Percentiles rank a stretch among this genome's conserved stretches.
These are phyloP conservation scores for Rousettus madagascariensis DNA, from an alignment of 2,797 vertebrate genomes.

Conservation along the genomic window DNA sequence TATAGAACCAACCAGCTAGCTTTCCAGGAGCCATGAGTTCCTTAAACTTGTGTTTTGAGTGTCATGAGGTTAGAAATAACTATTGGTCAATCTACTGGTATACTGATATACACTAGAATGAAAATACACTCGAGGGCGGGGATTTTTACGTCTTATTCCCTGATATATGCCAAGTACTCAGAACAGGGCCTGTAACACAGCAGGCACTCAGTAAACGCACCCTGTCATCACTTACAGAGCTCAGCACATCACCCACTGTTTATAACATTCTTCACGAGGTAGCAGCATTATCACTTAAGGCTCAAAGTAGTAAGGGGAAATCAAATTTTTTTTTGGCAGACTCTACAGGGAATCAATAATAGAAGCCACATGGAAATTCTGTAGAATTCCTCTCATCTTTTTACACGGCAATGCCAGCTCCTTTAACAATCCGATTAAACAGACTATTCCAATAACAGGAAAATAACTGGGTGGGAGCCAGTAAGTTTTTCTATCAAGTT, in stretches of 20 bases:
- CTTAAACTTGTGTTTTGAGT: constrained; percentile 37
- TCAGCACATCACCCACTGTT: constrained; percentile 33
- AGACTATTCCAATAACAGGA: constrained; percentile 46
- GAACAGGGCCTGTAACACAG: not conserved
- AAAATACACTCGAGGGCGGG: not conserved
- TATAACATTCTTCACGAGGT: constrained; percentile 47
- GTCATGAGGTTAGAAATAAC: constrained; percentile 17
- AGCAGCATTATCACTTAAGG: constrained; percentile 48
- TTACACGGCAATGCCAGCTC: constrained; percentile 36
- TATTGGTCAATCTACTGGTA: not conserved
- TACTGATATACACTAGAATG: constrained; percentile 23
- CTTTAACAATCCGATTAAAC: constrained; percentile 59
- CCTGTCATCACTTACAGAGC: not conserved
- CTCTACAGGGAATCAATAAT: constrained; percentile 50
- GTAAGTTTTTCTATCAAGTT: constrained; percentile 62
- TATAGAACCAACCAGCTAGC: constrained; percentile 24
- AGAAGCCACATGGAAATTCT: constrained; percentile 49
- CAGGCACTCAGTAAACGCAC: not conserved
- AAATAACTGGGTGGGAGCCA: constrained; percentile 54
- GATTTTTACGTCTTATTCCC: constrained; percentile 32
- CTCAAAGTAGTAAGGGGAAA: constrained; percentile 54
- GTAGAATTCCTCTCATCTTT: constrained; percentile 50
- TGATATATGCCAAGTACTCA: not conserved
- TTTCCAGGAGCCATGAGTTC: not conserved
- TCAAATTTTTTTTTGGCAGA: constrained; percentile 26